Percentiles rank a stretch among this genome's conserved stretches.
phyloP scores from a whole-genome alignment of 2,888 invertebrate species.

The Frankliniella intonsa region DNA sequence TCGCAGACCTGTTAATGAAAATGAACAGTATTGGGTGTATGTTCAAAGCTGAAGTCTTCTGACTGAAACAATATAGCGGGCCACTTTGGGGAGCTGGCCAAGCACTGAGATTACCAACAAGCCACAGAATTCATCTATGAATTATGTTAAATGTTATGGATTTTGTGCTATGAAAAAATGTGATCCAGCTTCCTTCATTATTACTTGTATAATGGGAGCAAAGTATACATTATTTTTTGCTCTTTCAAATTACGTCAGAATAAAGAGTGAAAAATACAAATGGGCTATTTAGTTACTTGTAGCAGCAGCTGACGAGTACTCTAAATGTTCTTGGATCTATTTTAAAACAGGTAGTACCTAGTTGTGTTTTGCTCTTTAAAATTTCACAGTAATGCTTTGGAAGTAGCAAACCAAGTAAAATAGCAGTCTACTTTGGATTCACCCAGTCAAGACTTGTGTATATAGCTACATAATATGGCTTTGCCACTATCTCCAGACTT shows the following conservation, averaged over 20 bases:
- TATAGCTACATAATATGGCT: too few species aligned
- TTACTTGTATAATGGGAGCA: conserved; percentile 21
- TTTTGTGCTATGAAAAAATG: conserved; percentile 7
- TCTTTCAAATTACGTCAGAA: conserved; percentile 20
- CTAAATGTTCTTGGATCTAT: too few species aligned
- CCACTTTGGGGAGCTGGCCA: conserved; percentile 13
- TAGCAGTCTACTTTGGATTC: too few species aligned
- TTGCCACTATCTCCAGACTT: too few species aligned
- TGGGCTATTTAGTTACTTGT: not conserved
- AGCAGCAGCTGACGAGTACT: too few species aligned
- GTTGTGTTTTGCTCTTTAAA: too few species aligned
- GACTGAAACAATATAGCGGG: not conserved
- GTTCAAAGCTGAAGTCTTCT: conserved; percentile 23
- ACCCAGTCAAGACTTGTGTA: too few species aligned
- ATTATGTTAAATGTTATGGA: not conserved
- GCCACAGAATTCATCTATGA: not conserved
- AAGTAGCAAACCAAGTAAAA: too few species aligned
- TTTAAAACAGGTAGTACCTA: too few species aligned
- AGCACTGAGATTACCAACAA: conserved; percentile 26
- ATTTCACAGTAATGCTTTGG: too few species aligned
- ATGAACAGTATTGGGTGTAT: conserved; percentile 17
- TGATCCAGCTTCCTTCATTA: conserved; percentile 25
- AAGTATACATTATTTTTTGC: conserved; percentile 25
- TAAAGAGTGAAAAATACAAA: conserved; percentile 22
- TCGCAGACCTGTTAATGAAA: conserved; percentile 1